phyloP scores from a whole-genome alignment of 2,888 invertebrate genomes.

The Hypena proboscidalis region DNA sequence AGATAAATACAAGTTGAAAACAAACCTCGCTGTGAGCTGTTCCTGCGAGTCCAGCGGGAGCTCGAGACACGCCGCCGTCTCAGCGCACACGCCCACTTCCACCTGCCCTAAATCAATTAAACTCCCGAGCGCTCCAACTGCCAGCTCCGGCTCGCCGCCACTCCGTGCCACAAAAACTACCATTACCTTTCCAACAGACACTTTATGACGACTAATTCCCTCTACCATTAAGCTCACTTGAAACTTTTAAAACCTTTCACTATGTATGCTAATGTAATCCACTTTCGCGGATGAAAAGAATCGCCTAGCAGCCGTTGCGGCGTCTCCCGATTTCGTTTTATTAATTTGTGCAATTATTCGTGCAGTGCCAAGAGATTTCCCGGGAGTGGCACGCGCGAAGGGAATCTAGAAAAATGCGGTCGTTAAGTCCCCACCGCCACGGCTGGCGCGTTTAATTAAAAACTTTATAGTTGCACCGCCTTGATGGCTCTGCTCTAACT shows the following conservation, averaged over 20 bases:
- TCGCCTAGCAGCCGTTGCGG: conserved; percentile 43
- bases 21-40: conserved; percentile 39
- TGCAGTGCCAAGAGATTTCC: conserved; percentile 72
- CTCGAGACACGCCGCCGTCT: conserved; percentile 25
- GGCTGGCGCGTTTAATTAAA: conserved; percentile 75
- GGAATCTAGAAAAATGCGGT: conserved; percentile 78
- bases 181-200: conserved; percentile 41
- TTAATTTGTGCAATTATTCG: conserved; percentile 78
- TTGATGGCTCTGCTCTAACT: conserved; percentile 51
- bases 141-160: conserved; percentile 31
- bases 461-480: conserved; percentile 72
- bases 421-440: conserved; percentile 67
- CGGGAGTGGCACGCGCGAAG: conserved; percentile 63
- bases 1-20: conserved; percentile 62
- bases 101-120: conserved; percentile 71
- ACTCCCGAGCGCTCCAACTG: conserved; percentile 54
- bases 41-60: conserved; percentile 41
- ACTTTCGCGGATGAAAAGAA: conserved; percentile 59
- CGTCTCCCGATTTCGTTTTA: conserved; percentile 68
- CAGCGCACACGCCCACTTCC: conserved; percentile 38
- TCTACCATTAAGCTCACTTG: conserved; percentile 44
- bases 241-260: conserved; percentile 46
- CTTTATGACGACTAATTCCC: conserved; percentile 47
- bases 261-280: conserved; percentile 61
- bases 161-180: conserved; percentile 46